A percentile compares a stretch with the other conserved stretches of the same genome.
phyloP scores from a whole-genome alignment of 2,797 vertebrate genomes.

The Nasua narica region DNA sequence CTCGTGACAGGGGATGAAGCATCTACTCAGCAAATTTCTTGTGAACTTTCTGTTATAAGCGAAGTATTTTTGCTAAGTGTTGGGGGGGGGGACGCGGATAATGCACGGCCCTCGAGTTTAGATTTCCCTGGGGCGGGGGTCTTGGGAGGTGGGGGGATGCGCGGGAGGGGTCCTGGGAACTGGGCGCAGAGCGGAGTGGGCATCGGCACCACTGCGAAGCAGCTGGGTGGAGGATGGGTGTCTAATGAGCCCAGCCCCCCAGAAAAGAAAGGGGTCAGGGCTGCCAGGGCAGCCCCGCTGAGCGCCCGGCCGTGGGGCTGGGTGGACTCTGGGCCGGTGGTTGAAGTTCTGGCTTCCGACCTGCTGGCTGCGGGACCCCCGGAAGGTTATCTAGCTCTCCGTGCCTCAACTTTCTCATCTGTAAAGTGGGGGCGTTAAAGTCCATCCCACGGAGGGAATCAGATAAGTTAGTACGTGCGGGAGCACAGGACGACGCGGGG shows the following conservation, averaged over 20 bases:
- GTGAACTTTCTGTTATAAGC: background rate
- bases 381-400: background rate
- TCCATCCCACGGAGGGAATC: background rate
- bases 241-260: background rate
- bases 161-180: background rate
- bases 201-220: too few relatives aligned
- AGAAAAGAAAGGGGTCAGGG: background rate
- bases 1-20: background rate
- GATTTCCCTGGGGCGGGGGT: background rate
- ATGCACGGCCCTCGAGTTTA: background rate
- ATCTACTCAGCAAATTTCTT: background rate
- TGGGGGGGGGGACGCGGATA: too few relatives aligned
- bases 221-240: background rate
- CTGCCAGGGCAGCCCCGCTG: rapidly evolving
- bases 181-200: background rate
- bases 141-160: rapidly evolving
- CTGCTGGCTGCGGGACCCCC: too few relatives aligned
- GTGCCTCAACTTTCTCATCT: background rate
- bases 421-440: background rate
- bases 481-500: background rate
- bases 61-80: background rate
- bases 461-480: rapidly evolving
- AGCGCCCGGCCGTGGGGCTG: rapidly evolving
- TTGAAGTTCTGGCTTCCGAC: background rate
- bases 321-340: background rate